phyloP scores from a whole-genome alignment of 2,888 invertebrate species.

The Harpagoxenus sublaevis region DNA sequence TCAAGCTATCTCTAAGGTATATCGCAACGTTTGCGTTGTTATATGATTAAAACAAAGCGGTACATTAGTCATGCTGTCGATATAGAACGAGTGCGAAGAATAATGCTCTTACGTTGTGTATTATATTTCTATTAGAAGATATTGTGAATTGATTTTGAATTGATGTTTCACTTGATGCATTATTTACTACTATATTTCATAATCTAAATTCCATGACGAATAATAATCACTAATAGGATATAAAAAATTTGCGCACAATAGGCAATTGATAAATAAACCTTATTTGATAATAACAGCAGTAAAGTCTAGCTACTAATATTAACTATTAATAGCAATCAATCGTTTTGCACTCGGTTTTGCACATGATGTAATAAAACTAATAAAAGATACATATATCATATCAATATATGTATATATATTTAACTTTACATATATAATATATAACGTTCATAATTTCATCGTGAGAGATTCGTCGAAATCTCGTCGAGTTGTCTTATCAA shows the following conservation, averaged over 20 bases:
- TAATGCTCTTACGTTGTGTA: not conserved
- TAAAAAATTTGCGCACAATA: not conserved
- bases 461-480: conserved; percentile 59
- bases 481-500: conserved; percentile 63
- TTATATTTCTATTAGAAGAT: not conserved
- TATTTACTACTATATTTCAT: not conserved
- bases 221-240: not conserved
- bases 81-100: not conserved
- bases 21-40: conserved; percentile 15
- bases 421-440: not conserved
- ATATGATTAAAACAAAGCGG: conserved; percentile 20
- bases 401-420: too few relatives aligned
- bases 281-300: conserved; percentile 6
- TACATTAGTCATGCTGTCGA: not conserved
- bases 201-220: not conserved
- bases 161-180: not conserved
- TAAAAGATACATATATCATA: not conserved
- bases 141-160: not conserved
- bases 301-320: not conserved
- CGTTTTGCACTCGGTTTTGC: not conserved
- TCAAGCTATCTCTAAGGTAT: not conserved
- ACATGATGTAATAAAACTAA: not conserved
- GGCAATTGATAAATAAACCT: not conserved
- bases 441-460: not conserved
- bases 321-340: conserved; percentile 2